Percentiles rank a stretch among this genome's conserved stretches.
phyloP scores from a whole-genome alignment of 2,113 vertebrate genomes.

The Rana temporaria region DNA sequence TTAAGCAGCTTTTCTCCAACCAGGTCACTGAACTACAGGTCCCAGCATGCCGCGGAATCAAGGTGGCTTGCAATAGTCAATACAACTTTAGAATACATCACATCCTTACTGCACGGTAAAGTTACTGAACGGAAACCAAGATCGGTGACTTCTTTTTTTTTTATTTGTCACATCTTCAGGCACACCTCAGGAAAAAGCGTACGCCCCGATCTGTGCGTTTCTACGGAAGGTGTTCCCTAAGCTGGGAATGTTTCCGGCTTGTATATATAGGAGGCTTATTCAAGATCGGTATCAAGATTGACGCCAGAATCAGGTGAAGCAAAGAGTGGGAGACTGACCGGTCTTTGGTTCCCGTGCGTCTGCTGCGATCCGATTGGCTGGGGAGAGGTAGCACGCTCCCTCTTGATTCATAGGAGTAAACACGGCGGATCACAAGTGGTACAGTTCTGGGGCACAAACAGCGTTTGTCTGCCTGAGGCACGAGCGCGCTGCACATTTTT shows the following conservation, averaged over 20 bases:
- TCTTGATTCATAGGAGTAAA: conserved; percentile 12
- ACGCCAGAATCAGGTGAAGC: neutral
- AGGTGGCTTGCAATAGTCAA: too few species aligned
- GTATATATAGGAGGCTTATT: neutral
- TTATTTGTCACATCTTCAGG: neutral
- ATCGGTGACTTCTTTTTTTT: too few species aligned
- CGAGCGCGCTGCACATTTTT: neutral
- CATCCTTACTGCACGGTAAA: too few species aligned
- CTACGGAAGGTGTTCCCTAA: neutral
- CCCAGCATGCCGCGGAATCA: too few species aligned
- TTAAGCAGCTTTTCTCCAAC: too few species aligned
- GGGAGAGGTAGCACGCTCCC: neutral
- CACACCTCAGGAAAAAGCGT: neutral
- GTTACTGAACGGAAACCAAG: too few species aligned
- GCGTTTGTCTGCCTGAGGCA: neutral
- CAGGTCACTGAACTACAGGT: too few species aligned
- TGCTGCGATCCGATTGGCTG: neutral
- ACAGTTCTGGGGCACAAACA: neutral
- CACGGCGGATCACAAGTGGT: neutral
- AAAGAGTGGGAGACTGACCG: too few species aligned
- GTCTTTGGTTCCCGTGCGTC: neutral
- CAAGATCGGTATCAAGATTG: neutral
- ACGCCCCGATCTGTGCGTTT: neutral
- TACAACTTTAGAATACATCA: too few species aligned
- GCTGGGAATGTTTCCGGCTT: neutral